A percentile compares a stretch with the other conserved stretches of the same genome.
Conservation (phyloP, 2,113 vertebrate species). For the Anthoscopus minutus region DNA sequence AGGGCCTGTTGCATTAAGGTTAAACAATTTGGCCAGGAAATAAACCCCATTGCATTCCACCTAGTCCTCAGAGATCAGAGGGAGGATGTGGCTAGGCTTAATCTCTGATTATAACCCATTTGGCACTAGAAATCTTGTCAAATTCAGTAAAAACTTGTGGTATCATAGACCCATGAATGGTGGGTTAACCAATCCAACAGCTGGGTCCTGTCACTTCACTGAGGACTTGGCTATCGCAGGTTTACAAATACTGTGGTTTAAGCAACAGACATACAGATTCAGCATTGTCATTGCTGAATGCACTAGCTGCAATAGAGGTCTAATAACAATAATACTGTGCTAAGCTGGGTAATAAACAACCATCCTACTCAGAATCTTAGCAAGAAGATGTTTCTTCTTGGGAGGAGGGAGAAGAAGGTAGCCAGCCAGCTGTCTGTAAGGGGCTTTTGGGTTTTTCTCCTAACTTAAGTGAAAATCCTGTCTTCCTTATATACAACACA, state of each 20-base stretch:
- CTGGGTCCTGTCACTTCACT: fast-evolving
- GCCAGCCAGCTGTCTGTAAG: not conserved
- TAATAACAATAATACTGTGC: not conserved
- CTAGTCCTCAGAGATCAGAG: not conserved
- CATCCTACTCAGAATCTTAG: not conserved
- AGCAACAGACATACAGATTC: not conserved
- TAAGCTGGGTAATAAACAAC: not conserved
- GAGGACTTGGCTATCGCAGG: not conserved
- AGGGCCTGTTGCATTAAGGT: not conserved
- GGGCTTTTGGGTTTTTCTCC: not conserved
- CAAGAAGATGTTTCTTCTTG: not conserved
- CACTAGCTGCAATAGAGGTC: not conserved
- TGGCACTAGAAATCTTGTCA: not conserved
- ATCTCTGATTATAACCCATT: not conserved
- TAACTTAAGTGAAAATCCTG: not conserved
- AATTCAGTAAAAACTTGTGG: not conserved
- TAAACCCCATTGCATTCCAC: not conserved
- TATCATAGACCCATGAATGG: not conserved
- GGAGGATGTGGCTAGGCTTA: not conserved
- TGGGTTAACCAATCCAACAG: fast-evolving
- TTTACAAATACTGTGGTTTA: not conserved
- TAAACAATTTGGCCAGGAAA: not conserved
- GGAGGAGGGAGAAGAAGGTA: not conserved
- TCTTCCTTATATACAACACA: not conserved
- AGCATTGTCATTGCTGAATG: not conserved